Base-by-base conservation (phyloP, 2,113 vertebrate species). In the Orthonyx spaldingii region DNA sequence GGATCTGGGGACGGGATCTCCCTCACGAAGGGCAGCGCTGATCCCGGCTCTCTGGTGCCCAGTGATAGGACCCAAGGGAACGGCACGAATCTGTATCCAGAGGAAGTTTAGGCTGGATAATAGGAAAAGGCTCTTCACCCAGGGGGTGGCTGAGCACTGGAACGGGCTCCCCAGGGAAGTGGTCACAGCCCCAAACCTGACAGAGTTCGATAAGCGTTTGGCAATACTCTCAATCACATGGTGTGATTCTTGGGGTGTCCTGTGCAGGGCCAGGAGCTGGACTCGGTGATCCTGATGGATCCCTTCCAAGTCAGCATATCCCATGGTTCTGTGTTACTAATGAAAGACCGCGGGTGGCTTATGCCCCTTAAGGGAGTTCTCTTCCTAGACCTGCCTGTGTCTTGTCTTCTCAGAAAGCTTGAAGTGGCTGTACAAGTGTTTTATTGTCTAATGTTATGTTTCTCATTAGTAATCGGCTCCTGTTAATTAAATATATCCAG, bases 281-380 rank as follows among this genome's bases (percentile, higher is more conserved):
- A 35, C 30, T 68, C 26, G 30, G 15, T 69, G 47, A 49, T 76
- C 41, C 15, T 27, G 17, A 22, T 63, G 55, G 63, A 68, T 55
- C 35, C 15, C 12, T 61, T 55, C 47, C 79, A 49, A 41, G 23
- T 52, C 52, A 33, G 55, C 21, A 4, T 69, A 33, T 47, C 63
- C 35, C 47, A 7, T 55, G 39, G n/a, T 35, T 41, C 55, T 55
- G 0, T 47, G 15, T 35, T 63, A 8, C 28, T 5, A 24, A 10
- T 46, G 11, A 41, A 50, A 47, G 39, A 30, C 55, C 3, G 5
- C 1, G 2, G 21, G 4, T n/a, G 5, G 10, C 16, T 33, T 59
- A 1, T 21, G 18, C 9, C 8, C 32, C 33, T 26, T 5, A 4
- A 19, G 33, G 5, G 4, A 6, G 4, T 59, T 39, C 19, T 23